These are phyloP conservation scores for Andrena bucephala DNA, from an alignment of 2,888 invertebrate species.

Conservation along the genomic window DNA sequence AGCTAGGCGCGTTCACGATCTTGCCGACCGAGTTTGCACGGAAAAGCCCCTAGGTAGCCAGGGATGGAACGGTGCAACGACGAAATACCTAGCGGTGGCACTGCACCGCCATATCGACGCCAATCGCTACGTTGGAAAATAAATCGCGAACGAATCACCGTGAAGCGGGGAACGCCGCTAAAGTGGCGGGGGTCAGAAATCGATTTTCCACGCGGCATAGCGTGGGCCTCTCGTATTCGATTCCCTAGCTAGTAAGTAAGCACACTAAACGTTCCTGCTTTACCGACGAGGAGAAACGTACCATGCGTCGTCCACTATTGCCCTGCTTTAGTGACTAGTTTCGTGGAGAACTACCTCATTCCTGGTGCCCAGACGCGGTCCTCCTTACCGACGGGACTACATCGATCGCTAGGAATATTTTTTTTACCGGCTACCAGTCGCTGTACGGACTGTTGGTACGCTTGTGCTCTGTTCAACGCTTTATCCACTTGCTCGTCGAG, in stretches of 20 bases:
- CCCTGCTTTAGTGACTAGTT: slow-evolving; percentile 40
- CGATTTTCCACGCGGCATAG: slow-evolving; percentile 67
- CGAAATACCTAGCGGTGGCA: slow-evolving; percentile 31
- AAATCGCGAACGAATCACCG: slow-evolving; percentile 48
- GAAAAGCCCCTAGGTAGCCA: not conserved
- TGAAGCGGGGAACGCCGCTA: slow-evolving; percentile 50
- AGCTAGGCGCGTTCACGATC: not conserved
- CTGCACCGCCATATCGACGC: slow-evolving; percentile 34
- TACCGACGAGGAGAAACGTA: slow-evolving; percentile 54
- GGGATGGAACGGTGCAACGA: slow-evolving; percentile 1
- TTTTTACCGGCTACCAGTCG: not conserved
- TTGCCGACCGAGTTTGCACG: slow-evolving; percentile 21
- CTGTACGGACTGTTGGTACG: slow-evolving; percentile 5
- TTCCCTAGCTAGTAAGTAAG: slow-evolving; percentile 66
- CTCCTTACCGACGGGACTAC: slow-evolving; percentile 36
- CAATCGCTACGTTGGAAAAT: slow-evolving; percentile 20
- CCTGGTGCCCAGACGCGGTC: slow-evolving; percentile 12
- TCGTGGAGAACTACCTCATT: slow-evolving; percentile 60
- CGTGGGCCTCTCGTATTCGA: slow-evolving; percentile 63
- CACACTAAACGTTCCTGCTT: slow-evolving; percentile 55
- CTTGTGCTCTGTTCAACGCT: not conserved
- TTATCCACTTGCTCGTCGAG: not conserved
- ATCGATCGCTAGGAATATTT: slow-evolving; percentile 5
- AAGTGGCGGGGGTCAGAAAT: slow-evolving; percentile 75
- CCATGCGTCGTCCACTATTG: slow-evolving; percentile 37